A percentile compares a stretch with the other conserved stretches of the same genome.
phyloP scores from a whole-genome alignment of 2,113 vertebrate species.

The Rhinichthys klamathensis region DNA sequence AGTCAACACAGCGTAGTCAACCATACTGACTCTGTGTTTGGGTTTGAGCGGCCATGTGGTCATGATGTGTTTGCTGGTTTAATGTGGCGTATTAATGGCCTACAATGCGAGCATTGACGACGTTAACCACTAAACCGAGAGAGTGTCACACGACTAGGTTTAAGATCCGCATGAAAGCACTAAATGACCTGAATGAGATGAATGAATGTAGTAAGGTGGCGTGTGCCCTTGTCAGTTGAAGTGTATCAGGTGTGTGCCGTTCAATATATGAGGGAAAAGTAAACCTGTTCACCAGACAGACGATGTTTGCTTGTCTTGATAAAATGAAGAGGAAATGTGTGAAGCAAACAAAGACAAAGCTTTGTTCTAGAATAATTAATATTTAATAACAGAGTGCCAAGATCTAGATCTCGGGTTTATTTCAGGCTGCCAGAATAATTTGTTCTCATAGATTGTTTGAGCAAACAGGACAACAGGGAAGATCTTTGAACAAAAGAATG shows the following conservation, averaged over 20 bases:
- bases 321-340: neutral
- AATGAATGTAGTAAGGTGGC: neutral
- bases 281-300: neutral
- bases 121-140: neutral
- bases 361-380: neutral
- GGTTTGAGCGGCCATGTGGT: constrained; percentile 34
- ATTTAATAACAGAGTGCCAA: neutral
- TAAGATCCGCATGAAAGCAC: neutral
- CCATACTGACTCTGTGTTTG: constrained; percentile 45
- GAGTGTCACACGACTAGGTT: neutral
- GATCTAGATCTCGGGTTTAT: neutral
- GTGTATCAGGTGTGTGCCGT: neutral
- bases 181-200: neutral
- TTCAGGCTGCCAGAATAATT: neutral
- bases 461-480: neutral
- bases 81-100: constrained; percentile 46
- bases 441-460: neutral
- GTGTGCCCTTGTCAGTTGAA: constrained; percentile 7
- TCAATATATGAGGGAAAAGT: neutral
- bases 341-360: constrained; percentile 17
- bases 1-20: constrained; percentile 41
- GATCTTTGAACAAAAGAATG: neutral
- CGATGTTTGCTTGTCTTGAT: neutral
- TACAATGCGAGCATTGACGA: constrained; percentile 28
- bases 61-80: constrained; percentile 44